phyloP scores from a whole-genome alignment of 2,888 invertebrate species.

The Thyatira batis region DNA sequence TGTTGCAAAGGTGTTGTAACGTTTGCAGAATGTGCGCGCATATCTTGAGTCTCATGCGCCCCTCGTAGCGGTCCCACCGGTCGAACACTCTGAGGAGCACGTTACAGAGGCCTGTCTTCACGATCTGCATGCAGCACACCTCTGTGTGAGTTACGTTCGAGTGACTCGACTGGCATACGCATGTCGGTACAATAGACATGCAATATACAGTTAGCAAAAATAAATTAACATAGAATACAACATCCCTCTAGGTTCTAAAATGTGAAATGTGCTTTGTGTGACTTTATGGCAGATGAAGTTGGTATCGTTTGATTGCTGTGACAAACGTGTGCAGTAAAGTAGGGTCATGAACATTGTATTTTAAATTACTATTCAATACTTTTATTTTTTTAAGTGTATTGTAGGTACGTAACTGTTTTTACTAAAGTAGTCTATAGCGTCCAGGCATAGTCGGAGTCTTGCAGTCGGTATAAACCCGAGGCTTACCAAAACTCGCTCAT shows the following conservation, averaged over 20 bases:
- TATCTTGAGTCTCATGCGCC: conserved; percentile 84
- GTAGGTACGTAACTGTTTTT: conserved; percentile 85
- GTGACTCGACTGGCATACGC: conserved; percentile 57
- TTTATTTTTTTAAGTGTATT: conserved; percentile 15
- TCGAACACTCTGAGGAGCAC: conserved; percentile 84
- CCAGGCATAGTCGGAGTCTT: conserved; percentile 84
- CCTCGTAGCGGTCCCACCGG: conserved; percentile 85
- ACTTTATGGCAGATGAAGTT: conserved; percentile 11
- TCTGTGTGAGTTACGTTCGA: conserved; percentile 79
- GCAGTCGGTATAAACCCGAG: conserved; percentile 84
- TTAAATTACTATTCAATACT: conserved; percentile 8
- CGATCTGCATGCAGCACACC: conserved; percentile 84
- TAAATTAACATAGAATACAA: neutral
- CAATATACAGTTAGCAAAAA: conserved; percentile 16
- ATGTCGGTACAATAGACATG: conserved; percentile 42
- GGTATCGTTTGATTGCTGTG: conserved; percentile 23
- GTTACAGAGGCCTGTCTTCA: conserved; percentile 82
- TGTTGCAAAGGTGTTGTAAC: conserved; percentile 83
- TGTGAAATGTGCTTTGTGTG: conserved; percentile 18
- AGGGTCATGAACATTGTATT: conserved; percentile 8
- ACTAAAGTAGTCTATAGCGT: conserved; percentile 86
- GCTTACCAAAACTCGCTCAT: conserved; percentile 83
- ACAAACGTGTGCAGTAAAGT: conserved; percentile 17
- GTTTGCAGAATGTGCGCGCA: conserved; percentile 83
- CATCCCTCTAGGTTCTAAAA: neutral